phyloP scores from a whole-genome alignment of 2,797 vertebrate genomes.

The Coendou prehensilis region DNA sequence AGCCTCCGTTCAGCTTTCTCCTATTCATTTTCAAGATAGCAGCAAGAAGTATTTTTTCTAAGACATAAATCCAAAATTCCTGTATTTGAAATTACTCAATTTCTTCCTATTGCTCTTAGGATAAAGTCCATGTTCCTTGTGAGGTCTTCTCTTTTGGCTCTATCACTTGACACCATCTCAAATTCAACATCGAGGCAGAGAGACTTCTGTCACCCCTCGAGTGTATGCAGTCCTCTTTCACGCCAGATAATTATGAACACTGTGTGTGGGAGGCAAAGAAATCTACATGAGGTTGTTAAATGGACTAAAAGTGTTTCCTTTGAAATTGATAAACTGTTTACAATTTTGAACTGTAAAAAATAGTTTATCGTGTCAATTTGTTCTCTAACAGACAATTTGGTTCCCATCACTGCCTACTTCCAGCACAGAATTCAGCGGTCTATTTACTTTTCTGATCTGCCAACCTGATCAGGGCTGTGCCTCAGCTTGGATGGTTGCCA shows the following conservation, averaged over 20 bases:
- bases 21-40: not conserved
- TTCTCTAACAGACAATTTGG: not conserved
- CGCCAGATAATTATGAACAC: too few species aligned
- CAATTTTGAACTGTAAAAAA: not conserved
- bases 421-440: too few species aligned
- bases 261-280: not conserved
- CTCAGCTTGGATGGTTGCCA: too few species aligned
- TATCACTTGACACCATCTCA: not conserved
- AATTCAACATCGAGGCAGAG: not conserved
- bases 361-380: not conserved
- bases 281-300: not conserved
- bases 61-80: not conserved
- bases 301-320: not conserved
- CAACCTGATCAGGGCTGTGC: too few species aligned
- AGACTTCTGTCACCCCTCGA: not conserved
- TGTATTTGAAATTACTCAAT: not conserved
- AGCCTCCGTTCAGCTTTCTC: not conserved
- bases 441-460: too few species aligned
- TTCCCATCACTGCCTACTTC: too few species aligned
- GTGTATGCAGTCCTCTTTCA: too few species aligned
- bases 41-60: not conserved
- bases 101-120: not conserved
- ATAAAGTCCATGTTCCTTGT: not conserved
- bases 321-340: not conserved
- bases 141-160: not conserved